These are phyloP conservation scores for Phyllotreta cruciferae DNA, from an alignment of 2,888 invertebrate genomes.

Conservation along the genomic window DNA sequence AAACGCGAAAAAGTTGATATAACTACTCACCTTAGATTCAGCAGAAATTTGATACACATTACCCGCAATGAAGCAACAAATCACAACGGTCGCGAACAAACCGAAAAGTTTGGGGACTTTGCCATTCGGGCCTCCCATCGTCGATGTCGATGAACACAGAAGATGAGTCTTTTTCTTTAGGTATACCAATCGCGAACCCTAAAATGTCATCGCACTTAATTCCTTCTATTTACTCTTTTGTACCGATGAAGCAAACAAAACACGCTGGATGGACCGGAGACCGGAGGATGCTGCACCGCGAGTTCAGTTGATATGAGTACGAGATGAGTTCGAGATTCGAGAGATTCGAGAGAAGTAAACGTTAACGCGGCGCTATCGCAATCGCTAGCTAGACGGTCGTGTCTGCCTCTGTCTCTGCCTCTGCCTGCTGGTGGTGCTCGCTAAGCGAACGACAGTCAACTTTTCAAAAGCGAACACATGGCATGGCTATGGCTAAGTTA, in stretches of 20 bases:
- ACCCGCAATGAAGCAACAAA: constrained; percentile 30
- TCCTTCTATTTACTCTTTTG: constrained; percentile 20
- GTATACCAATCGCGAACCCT: constrained; percentile 34
- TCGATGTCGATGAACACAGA: no score
- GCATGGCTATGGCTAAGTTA: constrained; percentile 38
- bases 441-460: constrained; percentile 32
- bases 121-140: constrained; percentile 32
- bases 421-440: no score
- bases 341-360: constrained; percentile 19
- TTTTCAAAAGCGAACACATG: constrained; percentile 42
- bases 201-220: constrained; percentile 40
- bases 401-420: no score
- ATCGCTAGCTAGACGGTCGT: constrained; percentile 30
- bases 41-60: constrained; percentile 36
- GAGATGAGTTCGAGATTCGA: no score
- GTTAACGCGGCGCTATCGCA: constrained; percentile 25
- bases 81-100: constrained; percentile 31
- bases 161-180: constrained; percentile 12
- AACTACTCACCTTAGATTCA: constrained; percentile 37
- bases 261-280: constrained; percentile 35
- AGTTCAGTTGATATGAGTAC: no score
- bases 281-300: constrained; percentile 39
- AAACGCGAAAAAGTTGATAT: no score
- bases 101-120: constrained; percentile 32
- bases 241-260: not conserved